These are phyloP conservation scores for Paratilapia polleni DNA, from an alignment of 2,113 vertebrate genomes.

Conservation along the genomic window DNA sequence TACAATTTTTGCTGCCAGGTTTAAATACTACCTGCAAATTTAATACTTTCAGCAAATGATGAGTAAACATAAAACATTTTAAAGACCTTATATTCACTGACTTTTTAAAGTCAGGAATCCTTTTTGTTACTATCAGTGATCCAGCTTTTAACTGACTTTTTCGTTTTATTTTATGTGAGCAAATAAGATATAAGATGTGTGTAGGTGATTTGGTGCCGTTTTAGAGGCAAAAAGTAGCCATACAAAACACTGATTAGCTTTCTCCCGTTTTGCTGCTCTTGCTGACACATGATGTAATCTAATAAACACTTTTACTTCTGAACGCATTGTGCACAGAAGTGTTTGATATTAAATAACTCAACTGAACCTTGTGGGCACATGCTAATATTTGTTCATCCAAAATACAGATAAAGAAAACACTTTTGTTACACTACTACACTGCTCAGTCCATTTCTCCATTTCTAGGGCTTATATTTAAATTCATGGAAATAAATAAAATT, in stretches of 20 bases:
- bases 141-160: background rate
- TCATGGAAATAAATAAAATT: too few relatives aligned
- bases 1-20: background rate
- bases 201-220: background rate
- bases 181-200: background rate
- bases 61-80: background rate
- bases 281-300: background rate
- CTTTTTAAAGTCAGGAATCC: background rate
- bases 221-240: background rate
- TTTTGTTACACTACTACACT: background rate
- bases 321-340: background rate
- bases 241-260: background rate
- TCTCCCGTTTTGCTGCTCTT: background rate
- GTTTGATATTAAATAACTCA: background rate
- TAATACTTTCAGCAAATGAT: background rate
- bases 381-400: background rate
- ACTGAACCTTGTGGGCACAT: background rate
- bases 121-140: background rate
- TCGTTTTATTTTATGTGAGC: background rate
- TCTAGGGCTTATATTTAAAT: too few relatives aligned
- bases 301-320: background rate
- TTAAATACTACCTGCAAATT: background rate
- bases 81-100: background rate
- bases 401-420: background rate
- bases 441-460: too few relatives aligned